Evolutionary conservation across 2,113 vertebrate species (phyloP).

Genomic region (Takifugu bimaculatus): DNA sequence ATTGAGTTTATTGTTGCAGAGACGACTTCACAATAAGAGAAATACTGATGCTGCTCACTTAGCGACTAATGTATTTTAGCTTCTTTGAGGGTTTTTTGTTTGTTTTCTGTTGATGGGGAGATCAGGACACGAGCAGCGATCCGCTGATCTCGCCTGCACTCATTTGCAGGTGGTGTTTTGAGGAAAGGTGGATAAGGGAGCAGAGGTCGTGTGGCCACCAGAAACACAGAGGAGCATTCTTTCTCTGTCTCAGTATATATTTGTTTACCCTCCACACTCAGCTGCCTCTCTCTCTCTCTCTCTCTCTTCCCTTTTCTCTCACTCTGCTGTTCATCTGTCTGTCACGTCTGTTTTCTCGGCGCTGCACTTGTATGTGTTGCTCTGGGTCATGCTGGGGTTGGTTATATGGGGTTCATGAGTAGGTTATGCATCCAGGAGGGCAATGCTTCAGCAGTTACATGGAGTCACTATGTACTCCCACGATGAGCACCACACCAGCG

Average conservation of each 20-base stretch:
- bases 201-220: conserved; percentile 31
- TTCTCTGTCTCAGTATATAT: conserved; percentile 25
- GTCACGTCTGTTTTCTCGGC: conserved; percentile 39
- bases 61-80: no score
- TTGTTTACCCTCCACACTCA: conserved; percentile 49
- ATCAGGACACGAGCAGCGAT: no score
- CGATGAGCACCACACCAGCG: conserved; percentile 70
- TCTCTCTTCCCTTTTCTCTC: conserved; percentile 59
- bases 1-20: no score
- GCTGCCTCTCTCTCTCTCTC: conserved; percentile 57
- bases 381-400: conserved; percentile 24
- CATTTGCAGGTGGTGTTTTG: conserved; percentile 11
- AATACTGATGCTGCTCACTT: no score
- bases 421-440: conserved; percentile 82
- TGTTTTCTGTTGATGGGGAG: no score
- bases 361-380: conserved; percentile 21
- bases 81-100: no score
- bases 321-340: conserved; percentile 56
- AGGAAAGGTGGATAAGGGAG: conserved; percentile 6
- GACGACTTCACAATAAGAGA: no score
- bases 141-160: neutral
- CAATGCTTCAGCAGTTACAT: conserved; percentile 86
- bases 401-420: conserved; percentile 69
- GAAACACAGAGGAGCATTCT: conserved; percentile 16
- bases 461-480: conserved; percentile 86